These are phyloP conservation scores for Anas bernieri DNA, from an alignment of 2,797 vertebrate genomes.

Conservation along the genomic window DNA sequence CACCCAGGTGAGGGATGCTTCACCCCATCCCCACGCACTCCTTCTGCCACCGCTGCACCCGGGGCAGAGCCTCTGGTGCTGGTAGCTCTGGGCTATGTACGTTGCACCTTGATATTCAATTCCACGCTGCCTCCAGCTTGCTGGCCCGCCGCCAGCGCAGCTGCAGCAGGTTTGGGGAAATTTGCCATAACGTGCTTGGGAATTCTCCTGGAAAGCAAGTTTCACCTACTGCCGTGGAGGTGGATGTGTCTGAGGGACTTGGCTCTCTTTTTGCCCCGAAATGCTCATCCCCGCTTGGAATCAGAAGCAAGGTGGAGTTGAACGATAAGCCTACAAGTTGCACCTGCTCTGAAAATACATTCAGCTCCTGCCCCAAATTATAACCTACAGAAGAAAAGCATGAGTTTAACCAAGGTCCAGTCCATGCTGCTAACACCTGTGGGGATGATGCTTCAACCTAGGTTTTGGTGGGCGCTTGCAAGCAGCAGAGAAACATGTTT, in stretches of 20 bases:
- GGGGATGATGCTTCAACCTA: not conserved
- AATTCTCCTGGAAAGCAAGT: conserved; percentile 51
- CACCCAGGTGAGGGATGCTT: not conserved
- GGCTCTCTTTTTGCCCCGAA: conserved; percentile 25
- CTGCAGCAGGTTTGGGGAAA: conserved; percentile 51
- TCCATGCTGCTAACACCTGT: not conserved
- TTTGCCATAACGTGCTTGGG: conserved; percentile 54
- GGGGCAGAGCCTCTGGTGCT: not conserved
- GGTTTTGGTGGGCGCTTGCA: not conserved
- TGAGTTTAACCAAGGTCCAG: not conserved
- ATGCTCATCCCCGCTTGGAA: conserved; percentile 15
- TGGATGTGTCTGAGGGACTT: not conserved
- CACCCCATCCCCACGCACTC: not conserved
- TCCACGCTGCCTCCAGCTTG: conserved; percentile 52
- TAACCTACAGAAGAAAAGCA: not conserved
- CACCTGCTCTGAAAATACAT: not conserved
- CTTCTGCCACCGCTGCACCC: not conserved
- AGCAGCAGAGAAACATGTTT: not conserved
- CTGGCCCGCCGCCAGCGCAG: conserved; percentile 56
- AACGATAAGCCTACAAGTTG: not conserved
- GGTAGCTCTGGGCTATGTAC: conserved; percentile 67
- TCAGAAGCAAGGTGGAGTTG: not conserved
- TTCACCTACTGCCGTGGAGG: conserved; percentile 38
- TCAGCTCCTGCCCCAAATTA: not conserved
- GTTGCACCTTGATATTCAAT: conserved; percentile 60